A percentile compares a stretch with the other conserved stretches of the same genome.
Evolutionary conservation across 2,888 invertebrate genomes (phyloP).

Genomic region (Polylopha cassiicola): DNA sequence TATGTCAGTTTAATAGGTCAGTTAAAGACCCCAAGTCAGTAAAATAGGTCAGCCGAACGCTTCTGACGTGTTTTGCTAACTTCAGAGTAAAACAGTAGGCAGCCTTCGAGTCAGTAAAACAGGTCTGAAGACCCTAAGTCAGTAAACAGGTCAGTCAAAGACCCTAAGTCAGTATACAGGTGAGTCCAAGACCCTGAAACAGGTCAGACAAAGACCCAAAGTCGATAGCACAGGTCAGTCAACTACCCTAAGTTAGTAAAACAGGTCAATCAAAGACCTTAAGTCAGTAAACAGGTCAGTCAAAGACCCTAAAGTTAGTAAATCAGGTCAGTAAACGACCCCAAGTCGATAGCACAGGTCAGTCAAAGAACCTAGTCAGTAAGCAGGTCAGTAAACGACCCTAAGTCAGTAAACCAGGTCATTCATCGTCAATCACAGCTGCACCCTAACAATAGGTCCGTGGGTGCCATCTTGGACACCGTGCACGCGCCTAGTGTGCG

Average conservation of each 20-base stretch:
- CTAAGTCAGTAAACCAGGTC: neutral
- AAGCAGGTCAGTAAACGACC: neutral
- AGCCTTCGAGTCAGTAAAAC: too few relatives aligned
- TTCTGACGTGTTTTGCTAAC: too few relatives aligned
- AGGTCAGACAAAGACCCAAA: too few relatives aligned
- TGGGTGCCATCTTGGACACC: conserved; percentile 54
- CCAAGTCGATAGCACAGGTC: neutral
- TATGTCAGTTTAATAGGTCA: neutral
- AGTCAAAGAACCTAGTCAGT: neutral
- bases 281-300: conserved; percentile 1
- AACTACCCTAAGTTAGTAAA: too few relatives aligned
- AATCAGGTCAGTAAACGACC: neutral
- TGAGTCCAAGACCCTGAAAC: too few relatives aligned
- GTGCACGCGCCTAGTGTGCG: conserved; percentile 59
- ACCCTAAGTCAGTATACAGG: too few relatives aligned
- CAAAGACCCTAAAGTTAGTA: neutral
- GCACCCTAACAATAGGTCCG: conserved; percentile 53
- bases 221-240: too few relatives aligned
- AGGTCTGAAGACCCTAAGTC: too few relatives aligned
- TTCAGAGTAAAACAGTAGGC: too few relatives aligned
- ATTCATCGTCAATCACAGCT: conserved; percentile 27
- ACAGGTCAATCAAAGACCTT: too few relatives aligned
- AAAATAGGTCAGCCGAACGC: too few relatives aligned
- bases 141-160: too few relatives aligned
- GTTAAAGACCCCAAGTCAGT: neutral